Evolutionary conservation across 2,797 vertebrate species (phyloP), one percentile per base, ranked within the genome.

Genomic region (Bradypus variegatus): DNA sequence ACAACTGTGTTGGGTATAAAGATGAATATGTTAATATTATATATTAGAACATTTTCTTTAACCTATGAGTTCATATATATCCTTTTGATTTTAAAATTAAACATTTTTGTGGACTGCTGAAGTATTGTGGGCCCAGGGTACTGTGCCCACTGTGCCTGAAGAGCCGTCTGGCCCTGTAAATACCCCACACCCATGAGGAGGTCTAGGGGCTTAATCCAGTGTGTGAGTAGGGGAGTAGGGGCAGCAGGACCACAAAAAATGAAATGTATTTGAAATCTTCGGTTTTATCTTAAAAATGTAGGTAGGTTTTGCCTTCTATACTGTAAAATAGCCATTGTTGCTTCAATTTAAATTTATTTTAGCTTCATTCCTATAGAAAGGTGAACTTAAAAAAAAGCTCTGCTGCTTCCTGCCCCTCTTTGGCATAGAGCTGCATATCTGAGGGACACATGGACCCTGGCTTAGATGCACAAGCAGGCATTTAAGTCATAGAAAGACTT

Each of bases 11-110:
- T 72, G 16, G 16, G 18, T 72, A 58, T 91, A 85, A 89, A 91
- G 50, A 50, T 23, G 12, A 69, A 72, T 77, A 38, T 31, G n/a
- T 76, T 80, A 75, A 53, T 53, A 21, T 76, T 86, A 38, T 53
- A 25, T 72, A 77, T 50, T 38, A 82, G 88, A 90, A 88, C 25
- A 78, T 31, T 70, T 94, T 83, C 33, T 91, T 91, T 45, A 31
- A 78, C 53, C 38, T 88, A 48, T 77, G 25, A 81, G 12, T 89
- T 89, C 19, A 38, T 41, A 69, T 60, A 38, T 86, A 92, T 88
- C 55, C 48, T 77, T 83, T 18, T 91, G 18, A 23, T 89, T 92
- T 90, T 70, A 70, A 91, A 87, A 91, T 80, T 58, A 27, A 38
- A 16, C 15, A 72, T 67, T 92, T 79, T 70, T 48, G 41, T 75